Percentiles rank a stretch among this genome's conserved stretches.
These are phyloP conservation scores for Manduca sexta DNA, from an alignment of 1,140 invertebrate genomes.

Conservation along the genomic window DNA sequence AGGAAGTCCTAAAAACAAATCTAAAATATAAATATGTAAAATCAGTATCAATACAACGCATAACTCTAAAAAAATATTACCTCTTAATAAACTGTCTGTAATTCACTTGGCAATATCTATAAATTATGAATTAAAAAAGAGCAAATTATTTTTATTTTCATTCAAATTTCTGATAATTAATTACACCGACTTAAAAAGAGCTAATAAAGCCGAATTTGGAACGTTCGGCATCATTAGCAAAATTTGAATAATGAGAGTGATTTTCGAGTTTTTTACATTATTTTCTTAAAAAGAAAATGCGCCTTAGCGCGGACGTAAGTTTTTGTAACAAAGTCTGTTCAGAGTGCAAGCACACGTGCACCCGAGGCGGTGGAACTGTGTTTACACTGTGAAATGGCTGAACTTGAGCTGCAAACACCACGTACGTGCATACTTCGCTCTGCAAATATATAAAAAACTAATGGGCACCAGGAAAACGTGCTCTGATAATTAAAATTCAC, in stretches of 20 bases:
- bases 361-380: constrained; percentile 7
- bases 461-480: too few relatives aligned
- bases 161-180: too few relatives aligned
- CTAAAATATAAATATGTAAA: background rate
- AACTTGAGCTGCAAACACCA: constrained; percentile 22
- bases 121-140: too few relatives aligned
- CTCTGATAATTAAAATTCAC: too few relatives aligned
- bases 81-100: background rate
- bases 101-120: too few relatives aligned
- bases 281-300: background rate
- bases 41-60: background rate
- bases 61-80: background rate
- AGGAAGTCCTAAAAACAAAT: too few relatives aligned
- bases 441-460: too few relatives aligned
- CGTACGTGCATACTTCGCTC: background rate
- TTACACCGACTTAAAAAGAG: too few relatives aligned
- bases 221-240: too few relatives aligned
- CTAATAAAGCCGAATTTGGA: background rate
- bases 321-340: constrained; percentile 3
- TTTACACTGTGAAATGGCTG: constrained; percentile 18
- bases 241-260: background rate
- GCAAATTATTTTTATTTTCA: too few relatives aligned
- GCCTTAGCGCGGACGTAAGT: background rate
- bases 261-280: constrained; percentile 6
- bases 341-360: constrained; percentile 7